Base-by-base conservation (phyloP, 2,888 invertebrate species). In the Hirtodrosophila duncani region DNA sequence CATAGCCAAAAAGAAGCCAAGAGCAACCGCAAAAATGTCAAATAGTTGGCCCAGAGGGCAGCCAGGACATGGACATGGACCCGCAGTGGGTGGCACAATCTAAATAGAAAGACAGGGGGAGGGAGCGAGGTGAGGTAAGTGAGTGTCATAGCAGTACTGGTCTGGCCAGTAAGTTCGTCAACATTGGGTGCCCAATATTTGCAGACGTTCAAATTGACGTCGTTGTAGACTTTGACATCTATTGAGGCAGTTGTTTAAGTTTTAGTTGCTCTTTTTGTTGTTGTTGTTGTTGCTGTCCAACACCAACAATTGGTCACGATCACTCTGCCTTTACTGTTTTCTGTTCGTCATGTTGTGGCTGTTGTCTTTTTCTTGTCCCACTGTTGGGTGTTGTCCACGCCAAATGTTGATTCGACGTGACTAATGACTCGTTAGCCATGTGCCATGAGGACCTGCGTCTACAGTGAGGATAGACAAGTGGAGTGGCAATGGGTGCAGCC, bases 301-400 rank as follows among this genome's bases (percentile, higher is more conserved):
- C 45, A 51, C 20, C 46, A 68, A 56, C 72, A 75, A 71, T 80
- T 80, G 80, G 78, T 68, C 72, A 72, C 80, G 72, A 72, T 72
- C 80, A 72, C 57, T 68, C 77, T 63, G 80, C 36, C 41, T 55
- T 77, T 68, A 70, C 78, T 68, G 80, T 65, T 68, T 68, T 59
- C 30, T 42, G 20, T 31, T 29, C 26, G 24, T 34, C 36, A n/a
- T 26, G 16, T 13, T 26, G 37, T 23, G 39, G 17, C 17, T 38
- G 29, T 42, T 13, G 21, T 9, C 8, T 31, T 48, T 21, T 57
- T 33, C 57, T 53, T 53, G 55, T 56, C 29, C 11, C 44, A 53
- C 43, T 43, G 55, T 51, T 34, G 53, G 48, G 16, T 3, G 26
- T 58, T 24, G 16, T 20, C 24, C 24, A 16, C 17, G 27, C 17